A percentile compares a stretch with the other conserved stretches of the same genome.
Evolutionary conservation across 2,888 invertebrate species (phyloP).

Genomic region (Deroplatys truncata): DNA sequence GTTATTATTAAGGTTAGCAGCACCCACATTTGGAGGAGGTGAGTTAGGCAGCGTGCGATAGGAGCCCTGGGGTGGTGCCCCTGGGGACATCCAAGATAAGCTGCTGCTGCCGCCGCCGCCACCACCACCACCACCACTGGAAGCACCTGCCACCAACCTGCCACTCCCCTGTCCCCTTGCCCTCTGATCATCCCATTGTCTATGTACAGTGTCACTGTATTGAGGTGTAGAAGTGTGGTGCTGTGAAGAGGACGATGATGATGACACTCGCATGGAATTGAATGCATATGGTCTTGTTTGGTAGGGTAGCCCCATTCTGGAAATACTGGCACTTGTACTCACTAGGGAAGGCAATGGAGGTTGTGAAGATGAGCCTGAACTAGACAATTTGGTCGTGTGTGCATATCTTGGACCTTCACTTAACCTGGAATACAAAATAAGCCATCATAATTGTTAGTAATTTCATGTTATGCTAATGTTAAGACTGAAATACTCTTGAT

Average conservation of each 20-base stretch:
- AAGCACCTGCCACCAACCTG: constrained; percentile 25
- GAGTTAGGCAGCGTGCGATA: constrained; percentile 25
- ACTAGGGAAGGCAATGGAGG: constrained; percentile 27
- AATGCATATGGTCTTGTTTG: constrained; percentile 23
- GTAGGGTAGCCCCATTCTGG: not conserved
- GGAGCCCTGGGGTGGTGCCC: constrained; percentile 19
- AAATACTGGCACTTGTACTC: constrained; percentile 25
- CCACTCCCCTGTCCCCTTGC: constrained; percentile 5
- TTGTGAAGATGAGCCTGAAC: constrained; percentile 23
- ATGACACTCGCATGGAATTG: constrained; percentile 20
- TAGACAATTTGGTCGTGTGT: constrained; percentile 31
- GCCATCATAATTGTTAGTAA: no score
- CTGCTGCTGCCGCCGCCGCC: not conserved
- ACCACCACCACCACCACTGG: constrained; percentile 13
- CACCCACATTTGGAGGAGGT: not conserved
- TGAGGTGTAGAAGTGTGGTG: constrained; percentile 5
- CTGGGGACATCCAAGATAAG: constrained; percentile 21
- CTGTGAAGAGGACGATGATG: not conserved
- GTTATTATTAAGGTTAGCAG: constrained; percentile 30
- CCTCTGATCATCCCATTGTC: constrained; percentile 26
- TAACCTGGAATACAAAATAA: constrained; percentile 45
- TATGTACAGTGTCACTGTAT: constrained; percentile 10
- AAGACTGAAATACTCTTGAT: not conserved
- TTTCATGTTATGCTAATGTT: no score
- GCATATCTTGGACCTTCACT: constrained; percentile 58